Base-by-base conservation (phyloP, 1,140 invertebrate species). In the Pogonognathellus flavescens region DNA sequence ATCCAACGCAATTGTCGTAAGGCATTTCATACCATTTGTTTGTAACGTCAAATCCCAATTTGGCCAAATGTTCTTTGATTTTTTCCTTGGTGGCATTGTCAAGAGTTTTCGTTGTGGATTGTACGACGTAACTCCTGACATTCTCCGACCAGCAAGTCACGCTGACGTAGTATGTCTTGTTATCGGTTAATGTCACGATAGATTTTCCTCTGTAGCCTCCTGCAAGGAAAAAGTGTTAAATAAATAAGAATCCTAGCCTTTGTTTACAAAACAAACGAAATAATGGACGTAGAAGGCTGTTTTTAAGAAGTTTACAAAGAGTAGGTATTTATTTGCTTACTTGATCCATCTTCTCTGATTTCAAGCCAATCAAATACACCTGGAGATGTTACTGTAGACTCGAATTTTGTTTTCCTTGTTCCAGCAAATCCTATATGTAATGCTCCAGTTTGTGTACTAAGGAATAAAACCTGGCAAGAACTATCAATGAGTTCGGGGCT, bases 11-110 rank as follows among this genome's bases (percentile, higher is more conserved):
- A n/a, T 41, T 14, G n/a, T 49, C 41, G 31, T 76, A 76, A 16
- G 70, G 70, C 70, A 76, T 76, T 13, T 49, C 31, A 16, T 76
- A 76, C 0, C 16, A 49, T n/a, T 76, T 76, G 41, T 18, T 41
- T 49, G 14, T 16, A 16, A 76, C 70, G n/a, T 76, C 70, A 11
- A 76, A 76, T 9, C 70, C 70, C 6, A 76, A 31, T 41, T 13
- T n/a, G 5, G 70, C 25, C 41, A 76, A 76, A 76, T 76, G 70
- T 31, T 76, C 31, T n/a, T 76, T 76, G 41, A 76, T 76, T 31
- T n/a, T n/a, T 31, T 50, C 31, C 25, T 76, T 76, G 5, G 70
- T 76, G 11, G 41, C 16, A 1, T 50, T 31, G 16, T 76, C 70
- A 25, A 76, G 41, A 76, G 70, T 41, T 50, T 76, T 76, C n/a